phyloP scores from a whole-genome alignment of 1,140 invertebrate species.

The Chironomus striatipennis region DNA sequence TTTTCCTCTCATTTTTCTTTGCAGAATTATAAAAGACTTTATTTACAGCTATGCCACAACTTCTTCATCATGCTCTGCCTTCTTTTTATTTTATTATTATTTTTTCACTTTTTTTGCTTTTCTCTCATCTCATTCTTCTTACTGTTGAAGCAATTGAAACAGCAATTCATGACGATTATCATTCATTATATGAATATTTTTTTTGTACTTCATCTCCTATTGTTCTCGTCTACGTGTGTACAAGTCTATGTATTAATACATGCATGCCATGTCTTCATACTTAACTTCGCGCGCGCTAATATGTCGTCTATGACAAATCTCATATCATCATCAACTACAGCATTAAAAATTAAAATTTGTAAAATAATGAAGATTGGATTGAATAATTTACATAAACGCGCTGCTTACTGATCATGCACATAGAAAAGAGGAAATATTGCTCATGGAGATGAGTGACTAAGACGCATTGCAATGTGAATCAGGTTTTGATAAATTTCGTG shows the following conservation, averaged over 20 bases:
- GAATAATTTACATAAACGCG: constrained; percentile 5
- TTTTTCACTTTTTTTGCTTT: neutral
- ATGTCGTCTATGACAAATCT: constrained; percentile 6
- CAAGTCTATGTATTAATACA: neutral
- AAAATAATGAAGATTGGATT: constrained; percentile 8
- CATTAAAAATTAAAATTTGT: constrained; percentile 5
- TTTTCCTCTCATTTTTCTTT: no score
- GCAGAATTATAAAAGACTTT: neutral
- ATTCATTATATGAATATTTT: neutral
- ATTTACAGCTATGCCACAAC: neutral
- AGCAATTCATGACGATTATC: constrained; percentile 4
- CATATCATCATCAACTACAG: neutral
- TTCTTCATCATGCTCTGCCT: neutral
- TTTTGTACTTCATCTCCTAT: neutral
- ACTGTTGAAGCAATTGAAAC: neutral
- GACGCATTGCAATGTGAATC: no score
- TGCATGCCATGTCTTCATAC: neutral
- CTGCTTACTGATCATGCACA: neutral
- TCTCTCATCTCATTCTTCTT: constrained; percentile 7
- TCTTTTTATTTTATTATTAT: no score
- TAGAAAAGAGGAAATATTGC: no score
- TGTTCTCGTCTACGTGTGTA: neutral
- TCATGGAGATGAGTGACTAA: no score
- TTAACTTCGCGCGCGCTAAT: constrained; percentile 11
- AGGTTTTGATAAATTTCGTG: no score